phyloP scores from a whole-genome alignment of 2,113 vertebrate genomes.

The Caretta caretta region DNA sequence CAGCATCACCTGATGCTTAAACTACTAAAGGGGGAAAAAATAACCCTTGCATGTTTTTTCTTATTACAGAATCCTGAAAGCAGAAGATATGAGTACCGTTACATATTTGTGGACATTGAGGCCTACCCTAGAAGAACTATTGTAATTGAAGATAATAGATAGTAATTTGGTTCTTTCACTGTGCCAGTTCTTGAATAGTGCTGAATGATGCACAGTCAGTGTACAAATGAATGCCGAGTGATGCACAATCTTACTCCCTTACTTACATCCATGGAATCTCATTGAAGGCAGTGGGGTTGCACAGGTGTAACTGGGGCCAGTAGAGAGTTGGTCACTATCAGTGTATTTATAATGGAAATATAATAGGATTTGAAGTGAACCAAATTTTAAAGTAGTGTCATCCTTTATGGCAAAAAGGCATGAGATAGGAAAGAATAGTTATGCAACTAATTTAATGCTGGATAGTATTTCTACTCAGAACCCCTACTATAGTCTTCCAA shows the following conservation, averaged over 20 bases:
- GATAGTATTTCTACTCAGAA: neutral
- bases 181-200: neutral
- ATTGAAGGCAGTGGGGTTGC: neutral
- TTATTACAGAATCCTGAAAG: conserved; percentile 87
- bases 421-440: neutral
- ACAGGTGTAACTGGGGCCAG: neutral
- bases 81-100: conserved; percentile 89
- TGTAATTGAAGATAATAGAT: conserved; percentile 92
- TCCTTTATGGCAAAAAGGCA: neutral
- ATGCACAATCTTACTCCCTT: neutral
- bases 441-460: conserved; percentile 12
- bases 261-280: neutral
- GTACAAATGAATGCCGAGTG: neutral
- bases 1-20: neutral
- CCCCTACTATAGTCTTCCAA: neutral
- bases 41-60: neutral
- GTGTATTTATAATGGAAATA: neutral
- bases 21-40: neutral
- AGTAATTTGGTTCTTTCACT: neutral
- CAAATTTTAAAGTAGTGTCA: neutral
- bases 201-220: neutral
- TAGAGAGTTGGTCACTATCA: neutral
- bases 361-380: neutral
- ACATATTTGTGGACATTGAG: conserved; percentile 93
- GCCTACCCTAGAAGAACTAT: conserved; percentile 91